Percentiles rank a stretch among this genome's conserved stretches.
Conservation (phyloP, 2,888 invertebrate genomes). For the Tetramorium bicarinatum region DNA sequence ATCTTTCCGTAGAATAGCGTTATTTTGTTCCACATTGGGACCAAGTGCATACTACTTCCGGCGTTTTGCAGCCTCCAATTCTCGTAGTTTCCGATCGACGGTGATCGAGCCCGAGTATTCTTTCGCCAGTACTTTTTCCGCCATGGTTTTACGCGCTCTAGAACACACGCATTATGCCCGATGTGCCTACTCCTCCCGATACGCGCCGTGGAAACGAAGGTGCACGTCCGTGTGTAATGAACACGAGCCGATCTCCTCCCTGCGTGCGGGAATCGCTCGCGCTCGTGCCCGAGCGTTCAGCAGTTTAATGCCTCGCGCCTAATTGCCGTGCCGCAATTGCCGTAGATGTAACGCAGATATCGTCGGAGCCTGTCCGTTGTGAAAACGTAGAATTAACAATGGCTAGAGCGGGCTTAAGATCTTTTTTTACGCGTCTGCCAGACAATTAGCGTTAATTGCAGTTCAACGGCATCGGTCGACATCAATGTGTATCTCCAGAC, state of each 20-base stretch:
- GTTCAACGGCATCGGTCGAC: slow-evolving; percentile 43
- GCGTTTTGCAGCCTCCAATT: background rate
- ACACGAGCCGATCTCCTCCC: slow-evolving; percentile 31
- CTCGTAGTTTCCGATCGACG: background rate
- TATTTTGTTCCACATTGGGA: background rate
- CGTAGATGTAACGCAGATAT: slow-evolving; percentile 68
- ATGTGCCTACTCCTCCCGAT: slow-evolving; percentile 77
- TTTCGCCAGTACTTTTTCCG: slow-evolving; percentile 81
- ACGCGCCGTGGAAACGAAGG: slow-evolving; percentile 40
- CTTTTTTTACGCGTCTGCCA: slow-evolving; percentile 38
- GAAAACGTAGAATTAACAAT: slow-evolving; percentile 78
- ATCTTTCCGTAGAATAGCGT: background rate
- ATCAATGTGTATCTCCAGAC: slow-evolving; percentile 11
- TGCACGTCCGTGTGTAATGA: slow-evolving; percentile 32
- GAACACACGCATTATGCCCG: slow-evolving; percentile 84
- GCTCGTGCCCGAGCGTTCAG: slow-evolving; percentile 32
- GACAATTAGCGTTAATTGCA: slow-evolving; percentile 73
- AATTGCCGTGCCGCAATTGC: slow-evolving; percentile 73
- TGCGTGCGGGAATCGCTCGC: slow-evolving; percentile 24
- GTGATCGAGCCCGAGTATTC: background rate
- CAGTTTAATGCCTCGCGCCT: slow-evolving; percentile 71
- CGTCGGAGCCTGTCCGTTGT: slow-evolving; percentile 69
- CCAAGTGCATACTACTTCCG: background rate
- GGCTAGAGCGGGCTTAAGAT: slow-evolving; percentile 59
- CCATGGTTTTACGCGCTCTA: slow-evolving; percentile 83